Evolutionary conservation across 2,888 invertebrate species (phyloP), one percentile per base, ranked within the genome.

Genomic region (Mechanitis mazaeus): DNA sequence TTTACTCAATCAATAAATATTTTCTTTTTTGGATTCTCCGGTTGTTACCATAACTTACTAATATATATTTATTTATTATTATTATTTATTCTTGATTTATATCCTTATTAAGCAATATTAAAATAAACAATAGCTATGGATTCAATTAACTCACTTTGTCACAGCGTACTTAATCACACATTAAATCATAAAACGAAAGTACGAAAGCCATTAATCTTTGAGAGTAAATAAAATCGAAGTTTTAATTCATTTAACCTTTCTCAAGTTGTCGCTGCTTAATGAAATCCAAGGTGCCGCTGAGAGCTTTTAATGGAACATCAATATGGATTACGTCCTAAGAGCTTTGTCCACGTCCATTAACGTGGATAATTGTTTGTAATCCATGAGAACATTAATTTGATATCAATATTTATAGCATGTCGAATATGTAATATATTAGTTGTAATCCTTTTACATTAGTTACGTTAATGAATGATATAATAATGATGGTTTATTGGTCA

Each of bases 251-350:
- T 81, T 81, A 76, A 72, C 72, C 68, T 69, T 71, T 70, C 72
- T 75, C 64, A 58, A 59, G 62, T 67, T 76, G 71, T 71, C 72
- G 68, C 71, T 69, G 72, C 78, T 75, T 81, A 80, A 82, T 81
- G 78, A 80, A 75, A 77, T 76, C 76, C 75, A 79, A 82, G 72
- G 65, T 72, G 64, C 67, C 75, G 74, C 71, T 78, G 74, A 82
- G 84, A 81, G 78, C 75, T 75, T 80, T 76, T 84, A 84, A 84
- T 84, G 81, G 81, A 67, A 77, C 79, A 84, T 84, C 81, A 82
- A 85, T 85, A 81, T 76, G 76, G 76, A 85, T 86, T 77, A 77
- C 59, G 64, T 63, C 65, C 63, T 65, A 61, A 64, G 63, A 65
- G 67, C 65, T 65, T 66, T 66, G 66, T 71, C 68, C 65, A 61